Percentiles rank a stretch among this genome's conserved stretches.
These are phyloP conservation scores for Helleia helle DNA, from an alignment of 2,888 invertebrate species.

Conservation along the genomic window DNA sequence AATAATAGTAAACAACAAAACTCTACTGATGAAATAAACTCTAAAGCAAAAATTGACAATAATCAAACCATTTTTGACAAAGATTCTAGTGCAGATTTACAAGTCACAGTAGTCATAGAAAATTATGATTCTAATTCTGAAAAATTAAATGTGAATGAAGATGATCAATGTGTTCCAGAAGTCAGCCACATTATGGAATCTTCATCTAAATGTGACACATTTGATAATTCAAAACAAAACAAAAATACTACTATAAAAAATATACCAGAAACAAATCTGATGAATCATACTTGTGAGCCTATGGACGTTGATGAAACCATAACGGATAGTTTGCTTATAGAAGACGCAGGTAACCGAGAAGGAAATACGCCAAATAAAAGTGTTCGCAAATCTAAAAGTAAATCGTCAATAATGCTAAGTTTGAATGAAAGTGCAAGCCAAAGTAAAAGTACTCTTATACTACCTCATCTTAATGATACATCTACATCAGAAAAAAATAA, in stretches of 20 bases:
- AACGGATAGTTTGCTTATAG: slow-evolving; percentile 37
- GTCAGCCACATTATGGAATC: slow-evolving; percentile 26
- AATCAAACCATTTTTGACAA: slow-evolving; percentile 35
- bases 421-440: slow-evolving; percentile 32
- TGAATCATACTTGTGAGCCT: slow-evolving; percentile 45
- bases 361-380: slow-evolving; percentile 10
- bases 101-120: slow-evolving; percentile 40
- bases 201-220: slow-evolving; percentile 6
- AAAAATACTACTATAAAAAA: slow-evolving; percentile 10
- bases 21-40: slow-evolving; percentile 17
- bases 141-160: slow-evolving; percentile 26
- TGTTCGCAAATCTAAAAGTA: slow-evolving; percentile 28
- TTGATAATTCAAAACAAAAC: slow-evolving; percentile 3
- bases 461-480: slow-evolving; percentile 48
- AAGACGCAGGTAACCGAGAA: slow-evolving; percentile 23
- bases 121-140: slow-evolving; percentile 45
- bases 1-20: slow-evolving; percentile 6
- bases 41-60: slow-evolving; percentile 18
- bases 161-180: slow-evolving; percentile 56
- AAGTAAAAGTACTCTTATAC: slow-evolving; percentile 46
- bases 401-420: slow-evolving; percentile 25
- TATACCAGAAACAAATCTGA: slow-evolving; percentile 10
- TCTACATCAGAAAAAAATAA: slow-evolving; percentile 31
- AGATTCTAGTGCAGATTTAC: slow-evolving; percentile 28
- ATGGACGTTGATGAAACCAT: slow-evolving; percentile 66